A percentile compares a stretch with the other conserved stretches of the same genome.
Conservation (phyloP, 2,888 invertebrate species). For the Rhopalosiphum nymphaeae region DNA sequence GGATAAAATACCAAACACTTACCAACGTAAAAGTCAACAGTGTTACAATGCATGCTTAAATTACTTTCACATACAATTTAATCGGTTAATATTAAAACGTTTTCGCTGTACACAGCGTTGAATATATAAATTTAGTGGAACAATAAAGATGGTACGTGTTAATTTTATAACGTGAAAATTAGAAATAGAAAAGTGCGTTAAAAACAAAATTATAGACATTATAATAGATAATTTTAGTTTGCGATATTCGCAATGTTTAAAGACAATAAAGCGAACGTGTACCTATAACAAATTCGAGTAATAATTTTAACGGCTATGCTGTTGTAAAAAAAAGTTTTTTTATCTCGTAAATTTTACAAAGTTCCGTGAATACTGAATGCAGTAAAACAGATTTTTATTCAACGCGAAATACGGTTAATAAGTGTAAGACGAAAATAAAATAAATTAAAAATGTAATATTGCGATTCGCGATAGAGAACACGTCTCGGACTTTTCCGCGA, state of each 20-base stretch:
- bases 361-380: neutral
- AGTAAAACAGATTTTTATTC: neutral
- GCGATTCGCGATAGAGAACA: neutral
- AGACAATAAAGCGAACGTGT: neutral
- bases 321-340: neutral
- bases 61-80: conserved; percentile 16
- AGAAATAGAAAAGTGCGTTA: neutral
- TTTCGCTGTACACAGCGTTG: neutral
- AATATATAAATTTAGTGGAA: neutral
- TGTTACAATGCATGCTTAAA: neutral
- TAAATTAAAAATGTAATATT: neutral
- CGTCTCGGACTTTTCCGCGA: neutral
- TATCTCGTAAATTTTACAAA: neutral
- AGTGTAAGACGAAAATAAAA: neutral
- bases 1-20: neutral
- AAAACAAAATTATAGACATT: neutral
- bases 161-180: neutral
- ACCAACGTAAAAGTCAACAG: neutral
- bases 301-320: neutral
- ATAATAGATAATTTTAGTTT: neutral
- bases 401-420: neutral
- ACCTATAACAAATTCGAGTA: neutral
- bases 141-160: neutral
- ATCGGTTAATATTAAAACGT: neutral
- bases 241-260: neutral